phyloP scores from a whole-genome alignment of 2,888 invertebrate species.

The Calephelis perditalis region DNA sequence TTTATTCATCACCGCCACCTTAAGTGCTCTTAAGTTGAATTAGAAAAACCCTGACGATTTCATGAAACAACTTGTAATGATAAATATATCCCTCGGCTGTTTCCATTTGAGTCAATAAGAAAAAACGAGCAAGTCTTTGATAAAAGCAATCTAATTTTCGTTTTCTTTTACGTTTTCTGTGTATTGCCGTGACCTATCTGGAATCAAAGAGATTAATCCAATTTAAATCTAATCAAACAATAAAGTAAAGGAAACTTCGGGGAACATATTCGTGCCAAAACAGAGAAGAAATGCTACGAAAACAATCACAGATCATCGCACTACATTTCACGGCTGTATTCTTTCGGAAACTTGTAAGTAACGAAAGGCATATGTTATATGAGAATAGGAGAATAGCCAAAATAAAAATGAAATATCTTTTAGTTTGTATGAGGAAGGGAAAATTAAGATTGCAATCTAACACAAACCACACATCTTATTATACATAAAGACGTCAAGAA shows the following conservation, averaged over 20 bases:
- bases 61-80: neutral
- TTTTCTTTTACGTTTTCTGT: neutral
- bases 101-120: neutral
- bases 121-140: constrained; percentile 4
- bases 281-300: constrained; percentile 15
- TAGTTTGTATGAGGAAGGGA: neutral
- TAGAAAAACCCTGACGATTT: too few relatives aligned
- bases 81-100: neutral
- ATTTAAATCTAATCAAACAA: constrained; percentile 13
- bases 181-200: neutral
- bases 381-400: constrained; percentile 5
- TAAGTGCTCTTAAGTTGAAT: too few relatives aligned
- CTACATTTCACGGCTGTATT: constrained; percentile 16
- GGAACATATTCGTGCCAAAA: constrained; percentile 15
- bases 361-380: constrained; percentile 17
- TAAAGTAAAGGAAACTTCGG: constrained; percentile 10
- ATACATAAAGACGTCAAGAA: neutral
- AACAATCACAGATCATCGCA: constrained; percentile 18
- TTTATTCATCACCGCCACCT: too few relatives aligned
- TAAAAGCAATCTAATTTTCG: constrained; percentile 1
- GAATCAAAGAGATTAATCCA: constrained; percentile 9
- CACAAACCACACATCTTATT: neutral
- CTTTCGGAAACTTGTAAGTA: constrained; percentile 14
- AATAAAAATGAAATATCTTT: constrained; percentile 18
- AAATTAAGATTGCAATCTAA: constrained; percentile 8